phyloP scores from a whole-genome alignment of 2,797 vertebrate species.

The Anniella stebbinsi region DNA sequence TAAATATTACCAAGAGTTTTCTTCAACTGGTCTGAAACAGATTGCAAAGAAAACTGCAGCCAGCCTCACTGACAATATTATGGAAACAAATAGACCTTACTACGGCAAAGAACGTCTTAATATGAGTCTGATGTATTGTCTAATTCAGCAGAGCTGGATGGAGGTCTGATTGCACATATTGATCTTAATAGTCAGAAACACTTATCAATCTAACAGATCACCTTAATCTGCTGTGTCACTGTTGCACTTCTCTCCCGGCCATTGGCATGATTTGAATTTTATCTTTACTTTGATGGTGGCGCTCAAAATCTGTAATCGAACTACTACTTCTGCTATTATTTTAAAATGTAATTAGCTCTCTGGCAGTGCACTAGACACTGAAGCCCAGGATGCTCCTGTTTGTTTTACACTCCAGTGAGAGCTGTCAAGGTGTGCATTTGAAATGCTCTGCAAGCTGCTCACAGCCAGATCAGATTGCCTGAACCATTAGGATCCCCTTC shows the following conservation, averaged over 20 bases:
- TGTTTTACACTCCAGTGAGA: slow-evolving; percentile 8
- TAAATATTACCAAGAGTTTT: slow-evolving; percentile 8
- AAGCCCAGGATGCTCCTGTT: slow-evolving; percentile 32
- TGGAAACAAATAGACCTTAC: background rate
- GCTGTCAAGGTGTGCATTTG: slow-evolving; percentile 42
- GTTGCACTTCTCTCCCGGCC: slow-evolving; percentile 51
- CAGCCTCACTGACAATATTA: background rate
- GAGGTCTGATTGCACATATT: background rate
- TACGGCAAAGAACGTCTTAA: background rate
- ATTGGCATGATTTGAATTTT: slow-evolving; percentile 65
- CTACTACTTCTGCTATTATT: background rate
- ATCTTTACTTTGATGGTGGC: slow-evolving; percentile 64
- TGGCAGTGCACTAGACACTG: background rate
- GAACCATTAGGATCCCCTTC: no score
- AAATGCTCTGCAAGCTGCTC: background rate
- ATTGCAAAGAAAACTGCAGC: background rate
- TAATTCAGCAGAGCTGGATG: background rate
- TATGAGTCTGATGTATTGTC: background rate
- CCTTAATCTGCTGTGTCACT: slow-evolving; percentile 72
- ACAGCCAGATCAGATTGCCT: background rate
- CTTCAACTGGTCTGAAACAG: background rate
- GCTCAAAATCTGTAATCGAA: slow-evolving; percentile 46
- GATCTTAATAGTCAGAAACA: background rate
- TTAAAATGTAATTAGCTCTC: background rate
- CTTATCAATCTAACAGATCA: slow-evolving; percentile 51